Evolutionary conservation across 2,888 invertebrate genomes (phyloP).

Genomic region (Brachylomia viminalis): DNA sequence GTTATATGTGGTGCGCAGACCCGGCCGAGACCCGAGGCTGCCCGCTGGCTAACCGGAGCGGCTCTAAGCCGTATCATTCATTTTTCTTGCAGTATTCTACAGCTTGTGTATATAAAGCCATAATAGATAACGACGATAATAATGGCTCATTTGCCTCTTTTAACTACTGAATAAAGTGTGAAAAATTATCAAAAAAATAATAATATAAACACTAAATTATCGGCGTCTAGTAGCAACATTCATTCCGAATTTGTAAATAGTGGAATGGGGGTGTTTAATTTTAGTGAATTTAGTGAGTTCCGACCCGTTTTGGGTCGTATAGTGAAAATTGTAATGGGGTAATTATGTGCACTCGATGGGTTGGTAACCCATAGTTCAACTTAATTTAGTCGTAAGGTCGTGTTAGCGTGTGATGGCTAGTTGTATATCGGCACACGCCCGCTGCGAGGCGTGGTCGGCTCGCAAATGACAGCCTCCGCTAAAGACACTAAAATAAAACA

Average conservation of each 20-base stretch:
- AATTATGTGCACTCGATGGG: constrained; percentile 76
- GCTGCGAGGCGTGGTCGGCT: constrained; percentile 40
- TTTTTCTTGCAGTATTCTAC: constrained; percentile 79
- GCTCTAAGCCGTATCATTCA: constrained; percentile 75
- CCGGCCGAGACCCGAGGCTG: constrained; percentile 51
- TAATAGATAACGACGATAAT: constrained; percentile 54
- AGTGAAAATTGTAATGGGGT: constrained; percentile 82
- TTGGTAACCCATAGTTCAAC: constrained; percentile 77
- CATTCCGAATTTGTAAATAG: constrained; percentile 80
- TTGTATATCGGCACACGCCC: constrained; percentile 32
- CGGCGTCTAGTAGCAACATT: constrained; percentile 60
- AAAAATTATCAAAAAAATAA: constrained; percentile 47
- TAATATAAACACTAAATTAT: constrained; percentile 45
- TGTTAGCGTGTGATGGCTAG: constrained; percentile 68
- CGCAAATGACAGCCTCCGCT: constrained; percentile 52
- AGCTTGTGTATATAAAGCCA: constrained; percentile 81
- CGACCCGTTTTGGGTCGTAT: constrained; percentile 72
- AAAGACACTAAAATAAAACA: constrained; percentile 71
- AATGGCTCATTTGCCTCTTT: constrained; percentile 58
- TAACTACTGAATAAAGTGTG: constrained; percentile 52
- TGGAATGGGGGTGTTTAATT: constrained; percentile 70
- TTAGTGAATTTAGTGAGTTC: constrained; percentile 82
- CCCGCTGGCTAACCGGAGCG: constrained; percentile 60
- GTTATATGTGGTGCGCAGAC: constrained; percentile 63
- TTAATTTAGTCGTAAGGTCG: constrained; percentile 83